Base-by-base conservation (phyloP, 2,888 invertebrate species). In the Lysandra coridon region DNA sequence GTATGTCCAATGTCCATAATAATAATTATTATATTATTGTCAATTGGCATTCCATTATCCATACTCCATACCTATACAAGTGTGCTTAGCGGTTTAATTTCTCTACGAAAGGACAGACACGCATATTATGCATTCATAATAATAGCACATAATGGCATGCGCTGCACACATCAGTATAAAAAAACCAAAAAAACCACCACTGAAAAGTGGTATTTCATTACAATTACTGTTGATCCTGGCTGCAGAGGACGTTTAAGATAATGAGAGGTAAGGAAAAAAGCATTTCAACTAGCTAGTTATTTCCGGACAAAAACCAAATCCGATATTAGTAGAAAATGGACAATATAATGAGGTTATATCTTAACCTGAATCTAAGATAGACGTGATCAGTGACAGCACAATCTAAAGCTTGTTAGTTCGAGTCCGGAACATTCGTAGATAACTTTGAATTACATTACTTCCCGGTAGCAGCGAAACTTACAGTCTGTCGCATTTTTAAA, bases 271-370 rank as follows among this genome's bases (percentile, higher is more conserved):
- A 30, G 33, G 53, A 33, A 33, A 7, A 76, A 4, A 30, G 33
- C 57, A 17, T 2, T 23, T 74, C 6, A 76, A 49, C 49, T 12
- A 76, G 76, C 57, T 53, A 57, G 53, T 76, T 57, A 76, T 33
- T 53, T 33, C 17, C 23, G 4, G 76, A 76, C 76, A 76, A 76
- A 76, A 76, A 33, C 53, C 14, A 12, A 44, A 23, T 53, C 30
- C 53, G 57, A 57, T 76, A 76, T 76, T 76, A 6, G 76, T 76
- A 76, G 53, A 76, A 76, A 75, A 49, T 49, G 14, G 76, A 76
- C 76, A 57, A 53, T 76, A 57, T 76, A 76, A 76, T 76, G 76
- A 76, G 76, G 30, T 53, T 53, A 76, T 76, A 76, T 76, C 76
- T 76, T 49, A 53, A 33, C 76, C 76, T 76, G 76, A 5, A 76